A percentile compares a stretch with the other conserved stretches of the same genome.
These are phyloP conservation scores for Enteromius paludinosus DNA, from an alignment of 2,797 vertebrate genomes.

Conservation along the genomic window DNA sequence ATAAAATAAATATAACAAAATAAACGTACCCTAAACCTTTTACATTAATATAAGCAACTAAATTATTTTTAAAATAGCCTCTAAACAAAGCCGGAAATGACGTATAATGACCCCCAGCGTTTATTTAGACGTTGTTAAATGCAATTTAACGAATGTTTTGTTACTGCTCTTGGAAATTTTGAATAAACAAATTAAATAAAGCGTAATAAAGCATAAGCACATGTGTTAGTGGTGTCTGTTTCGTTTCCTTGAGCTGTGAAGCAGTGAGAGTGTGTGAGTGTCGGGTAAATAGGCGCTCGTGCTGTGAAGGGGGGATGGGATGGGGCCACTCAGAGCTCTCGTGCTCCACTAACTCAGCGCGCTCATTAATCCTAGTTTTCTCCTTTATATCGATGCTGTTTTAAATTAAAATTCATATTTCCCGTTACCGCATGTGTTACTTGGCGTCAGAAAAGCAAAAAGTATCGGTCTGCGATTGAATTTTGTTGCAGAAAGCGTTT, in stretches of 20 bases:
- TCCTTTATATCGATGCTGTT: slow-evolving; percentile 42
- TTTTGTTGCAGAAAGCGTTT: slow-evolving; percentile 72
- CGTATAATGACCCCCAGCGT: not conserved
- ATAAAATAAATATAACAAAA: not conserved
- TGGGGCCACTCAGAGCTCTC: slow-evolving; percentile 76
- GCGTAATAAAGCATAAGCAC: no score
- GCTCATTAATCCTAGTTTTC: slow-evolving; percentile 66
- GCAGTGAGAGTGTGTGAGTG: not conserved
- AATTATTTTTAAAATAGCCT: not conserved
- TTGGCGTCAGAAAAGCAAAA: slow-evolving; percentile 66
- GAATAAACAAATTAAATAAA: not conserved
- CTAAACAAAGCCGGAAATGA: slow-evolving; percentile 41
- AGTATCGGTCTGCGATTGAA: slow-evolving; percentile 70
- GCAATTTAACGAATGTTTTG: not conserved
- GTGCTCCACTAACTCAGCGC: slow-evolving; percentile 72
- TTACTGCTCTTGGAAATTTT: not conserved
- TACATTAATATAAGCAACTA: not conserved
- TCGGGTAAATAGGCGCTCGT: slow-evolving; percentile 60
- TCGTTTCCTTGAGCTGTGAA: not conserved
- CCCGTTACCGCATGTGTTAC: slow-evolving; percentile 72
- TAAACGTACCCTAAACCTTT: not conserved
- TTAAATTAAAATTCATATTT: slow-evolving; percentile 50
- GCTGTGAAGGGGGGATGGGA: slow-evolving; percentile 81
- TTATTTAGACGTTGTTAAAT: slow-evolving; percentile 1
- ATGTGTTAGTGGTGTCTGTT: not conserved